Evolutionary conservation across 2,113 vertebrate species (phyloP).

Genomic region (Cariama cristata): DNA sequence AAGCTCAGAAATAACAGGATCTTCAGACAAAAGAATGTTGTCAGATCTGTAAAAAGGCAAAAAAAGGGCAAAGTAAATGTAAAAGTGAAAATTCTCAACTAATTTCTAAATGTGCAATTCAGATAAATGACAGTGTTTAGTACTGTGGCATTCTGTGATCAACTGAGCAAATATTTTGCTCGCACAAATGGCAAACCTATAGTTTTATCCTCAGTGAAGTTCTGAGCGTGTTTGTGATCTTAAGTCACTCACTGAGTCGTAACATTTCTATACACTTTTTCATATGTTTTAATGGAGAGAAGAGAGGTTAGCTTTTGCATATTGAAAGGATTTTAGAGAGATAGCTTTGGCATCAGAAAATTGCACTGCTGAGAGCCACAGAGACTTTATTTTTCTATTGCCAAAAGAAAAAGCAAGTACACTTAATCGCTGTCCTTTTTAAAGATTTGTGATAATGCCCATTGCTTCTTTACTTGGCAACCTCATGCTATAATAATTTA

Average conservation of each 20-base stretch:
- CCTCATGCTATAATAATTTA: neutral
- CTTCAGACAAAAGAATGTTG: neutral
- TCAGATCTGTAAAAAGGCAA: neutral
- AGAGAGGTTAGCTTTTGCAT: neutral
- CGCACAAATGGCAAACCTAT: neutral
- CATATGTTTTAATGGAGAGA: neutral
- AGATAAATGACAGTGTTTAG: neutral
- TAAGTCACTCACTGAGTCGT: neutral
- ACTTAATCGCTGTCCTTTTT: neutral
- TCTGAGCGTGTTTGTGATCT: neutral
- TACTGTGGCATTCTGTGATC: neutral
- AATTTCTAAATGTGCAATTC: neutral
- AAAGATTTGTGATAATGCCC: neutral
- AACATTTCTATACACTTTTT: neutral
- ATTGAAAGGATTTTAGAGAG: slow-evolving; percentile 12
- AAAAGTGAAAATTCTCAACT: neutral
- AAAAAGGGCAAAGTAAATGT: neutral
- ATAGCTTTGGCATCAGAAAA: neutral
- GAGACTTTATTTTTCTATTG: neutral
- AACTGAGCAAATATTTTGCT: neutral
- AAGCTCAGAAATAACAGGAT: neutral
- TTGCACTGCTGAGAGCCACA: neutral
- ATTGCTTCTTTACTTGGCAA: neutral
- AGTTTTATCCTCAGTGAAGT: neutral
- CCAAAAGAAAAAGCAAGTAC: neutral